Evolutionary conservation across 2,888 invertebrate genomes (phyloP), one percentile per base, ranked within the genome.

Genomic region (Deroplatys truncata): DNA sequence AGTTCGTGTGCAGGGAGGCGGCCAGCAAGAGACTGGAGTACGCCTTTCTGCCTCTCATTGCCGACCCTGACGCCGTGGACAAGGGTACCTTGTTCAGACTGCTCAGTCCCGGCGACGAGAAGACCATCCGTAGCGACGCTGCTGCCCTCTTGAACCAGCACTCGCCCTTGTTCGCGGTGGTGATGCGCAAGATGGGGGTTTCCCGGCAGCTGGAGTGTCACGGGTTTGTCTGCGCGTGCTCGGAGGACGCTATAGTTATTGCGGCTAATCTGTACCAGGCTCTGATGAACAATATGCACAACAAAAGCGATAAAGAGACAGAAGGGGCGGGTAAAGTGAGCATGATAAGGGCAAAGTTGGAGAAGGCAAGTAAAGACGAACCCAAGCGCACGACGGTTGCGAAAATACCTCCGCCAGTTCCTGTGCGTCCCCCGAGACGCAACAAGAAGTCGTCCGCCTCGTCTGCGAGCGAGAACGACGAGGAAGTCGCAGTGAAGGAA

Each of bases 251-350:
- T 91, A 97, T 98, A 83, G 97, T 98, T 0, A 97, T 98, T 92
- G 98, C 98, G 25, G 98, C 98, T 86, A 98, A 98, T 91, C 94
- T 98, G 91, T 98, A 98, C 94, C 97, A 98, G 94, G 97, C 97
- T 82, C 94, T 98, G 89, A 96, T 98, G 94, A 96, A 97, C 90
- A 97, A 97, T 92, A 97, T 97, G 95, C 96, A 96, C 28, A 82
- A 84, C 72, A 84, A 88, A 15, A 29, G 16, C 5, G 82, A 13
- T 15, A 86, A 56, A 28, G 85, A 88, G 28, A 20, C 5, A 31
- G 28, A 85, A 88, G 72, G 82, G 28, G 49, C 43, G 31, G 85
- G 86, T 28, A 72, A 72, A 72, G 56, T 72, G 25, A 16, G 25
- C n/a, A 86, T 31, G 31, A 28, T 28, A 28, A 8, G 9, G n/a